Base-by-base conservation (phyloP, 2,797 vertebrate genomes). In the Helostoma temminkii region DNA sequence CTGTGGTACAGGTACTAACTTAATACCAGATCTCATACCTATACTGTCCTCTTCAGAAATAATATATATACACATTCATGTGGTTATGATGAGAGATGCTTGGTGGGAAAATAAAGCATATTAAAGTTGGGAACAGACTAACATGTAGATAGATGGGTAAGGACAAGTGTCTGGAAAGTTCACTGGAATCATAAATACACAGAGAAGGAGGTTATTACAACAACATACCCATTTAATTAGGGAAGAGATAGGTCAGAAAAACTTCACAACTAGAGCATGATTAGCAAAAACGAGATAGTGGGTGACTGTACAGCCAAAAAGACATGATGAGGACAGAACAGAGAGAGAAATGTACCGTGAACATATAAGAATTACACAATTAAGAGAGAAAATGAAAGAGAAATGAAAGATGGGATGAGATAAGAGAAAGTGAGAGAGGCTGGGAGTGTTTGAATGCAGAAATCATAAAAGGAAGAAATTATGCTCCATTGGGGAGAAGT, bases 121-220 rank as follows among this genome's bases (percentile, higher is more conserved):
- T 53, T 53, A 37, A 59, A 25, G 42, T 2, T 0, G 42, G 15
- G n/a, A 56, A 53, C 21, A 55, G 63, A 26, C 15, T 61, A 76
- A 74, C 54, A 24, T 48, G 45, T 56, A 62, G 48, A 76, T 49
- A 61, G 63, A 86, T 54, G n/a, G 21, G 52, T 41, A n/a, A 24
- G 18, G 63, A 77, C 65, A 56, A 62, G 47, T 76, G 71, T 54
- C n/a, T 1, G 4, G 46, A 66, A 3, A 8, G 46, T 56, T 21
- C 0, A 2, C 34, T 26, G 25, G n/a, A 58, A 70, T 36, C 60
- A 62, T 37, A 11, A 71, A 56, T 16, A 24, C 19, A 53, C 24
- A 41, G 46, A 46, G 37, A 15, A 5, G 6, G 41, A 71, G 66
- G 66, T 62, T 63, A 19, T 26, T 0, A 0, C 34, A 56, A 71